phyloP scores from a whole-genome alignment of 2,113 vertebrate species.

The Pachypanchax playfairii region DNA sequence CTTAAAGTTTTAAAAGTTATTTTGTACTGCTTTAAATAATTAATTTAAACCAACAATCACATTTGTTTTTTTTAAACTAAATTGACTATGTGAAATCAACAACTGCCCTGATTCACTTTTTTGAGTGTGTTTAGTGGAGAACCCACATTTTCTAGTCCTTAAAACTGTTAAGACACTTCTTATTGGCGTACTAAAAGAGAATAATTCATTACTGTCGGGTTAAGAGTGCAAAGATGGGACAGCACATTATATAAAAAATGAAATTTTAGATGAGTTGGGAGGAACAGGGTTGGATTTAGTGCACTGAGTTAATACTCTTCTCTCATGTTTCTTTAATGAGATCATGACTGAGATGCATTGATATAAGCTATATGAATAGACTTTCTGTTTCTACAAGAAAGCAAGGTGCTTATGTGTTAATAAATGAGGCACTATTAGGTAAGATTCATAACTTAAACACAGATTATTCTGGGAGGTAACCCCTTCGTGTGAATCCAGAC shows the following conservation, averaged over 20 bases:
- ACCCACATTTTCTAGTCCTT: neutral
- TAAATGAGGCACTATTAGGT: conserved; percentile 16
- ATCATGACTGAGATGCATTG: conserved; percentile 70
- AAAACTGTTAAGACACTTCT: conserved; percentile 16
- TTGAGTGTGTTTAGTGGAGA: no score
- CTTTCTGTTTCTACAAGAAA: conserved; percentile 54
- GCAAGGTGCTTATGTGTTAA: conserved; percentile 46
- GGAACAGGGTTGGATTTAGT: conserved; percentile 65
- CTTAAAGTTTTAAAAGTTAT: no score
- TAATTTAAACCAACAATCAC: no score
- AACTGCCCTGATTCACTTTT: no score
- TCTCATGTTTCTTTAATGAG: conserved; percentile 78
- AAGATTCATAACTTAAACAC: conserved; percentile 55
- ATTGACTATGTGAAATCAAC: no score
- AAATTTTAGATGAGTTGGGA: conserved; percentile 54
- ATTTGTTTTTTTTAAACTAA: no score
- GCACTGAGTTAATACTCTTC: conserved; percentile 65
- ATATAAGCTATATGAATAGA: conserved; percentile 69
- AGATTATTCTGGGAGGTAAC: conserved; percentile 46
- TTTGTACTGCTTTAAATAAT: no score
- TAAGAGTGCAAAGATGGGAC: conserved; percentile 52
- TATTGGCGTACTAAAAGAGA: conserved; percentile 23
- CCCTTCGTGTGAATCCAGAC: conserved; percentile 27
- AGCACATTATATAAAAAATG: conserved; percentile 60
- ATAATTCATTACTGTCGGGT: conserved; percentile 43